A percentile compares a stretch with the other conserved stretches of the same genome.
Evolutionary conservation across 2,113 vertebrate genomes (phyloP).

Genomic region (Prochilodus magdalenae): DNA sequence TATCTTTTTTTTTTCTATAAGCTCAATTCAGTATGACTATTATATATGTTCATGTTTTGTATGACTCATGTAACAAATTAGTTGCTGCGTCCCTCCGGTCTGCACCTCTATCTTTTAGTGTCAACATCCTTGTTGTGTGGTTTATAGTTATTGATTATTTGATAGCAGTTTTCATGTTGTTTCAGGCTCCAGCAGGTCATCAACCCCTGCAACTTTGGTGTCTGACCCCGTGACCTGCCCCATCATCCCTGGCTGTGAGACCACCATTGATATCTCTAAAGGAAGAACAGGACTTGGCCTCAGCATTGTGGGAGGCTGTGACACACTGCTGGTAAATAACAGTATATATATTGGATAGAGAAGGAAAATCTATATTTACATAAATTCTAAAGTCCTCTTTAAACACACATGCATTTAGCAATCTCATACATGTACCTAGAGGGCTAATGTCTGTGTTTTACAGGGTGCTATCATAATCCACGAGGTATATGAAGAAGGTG

Average conservation of each 20-base stretch:
- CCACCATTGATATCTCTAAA: conserved; percentile 96
- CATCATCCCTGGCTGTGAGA: conserved; percentile 97
- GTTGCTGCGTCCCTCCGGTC: too few species aligned
- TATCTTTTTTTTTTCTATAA: too few species aligned
- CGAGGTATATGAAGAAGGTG: conserved; percentile 97
- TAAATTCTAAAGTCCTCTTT: neutral
- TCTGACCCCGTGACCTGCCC: conserved; percentile 92
- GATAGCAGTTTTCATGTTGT: neutral
- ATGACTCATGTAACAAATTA: too few species aligned
- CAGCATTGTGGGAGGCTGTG: conserved; percentile 96
- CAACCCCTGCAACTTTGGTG: conserved; percentile 84
- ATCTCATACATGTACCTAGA: neutral
- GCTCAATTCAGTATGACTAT: too few species aligned
- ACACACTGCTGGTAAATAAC: conserved; percentile 89
- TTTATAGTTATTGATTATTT: neutral
- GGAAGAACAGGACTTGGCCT: conserved; percentile 93
- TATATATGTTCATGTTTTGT: too few species aligned
- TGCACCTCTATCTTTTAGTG: neutral
- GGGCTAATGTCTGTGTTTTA: neutral
- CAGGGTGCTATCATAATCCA: conserved; percentile 98
- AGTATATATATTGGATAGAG: neutral
- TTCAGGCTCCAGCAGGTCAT: conserved; percentile 87
- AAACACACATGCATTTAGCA: neutral
- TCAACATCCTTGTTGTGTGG: too few species aligned
- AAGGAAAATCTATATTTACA: neutral